These are phyloP conservation scores for Sebastes wilsoni DNA, from an alignment of 2,797 vertebrate species.

Conservation along the genomic window DNA sequence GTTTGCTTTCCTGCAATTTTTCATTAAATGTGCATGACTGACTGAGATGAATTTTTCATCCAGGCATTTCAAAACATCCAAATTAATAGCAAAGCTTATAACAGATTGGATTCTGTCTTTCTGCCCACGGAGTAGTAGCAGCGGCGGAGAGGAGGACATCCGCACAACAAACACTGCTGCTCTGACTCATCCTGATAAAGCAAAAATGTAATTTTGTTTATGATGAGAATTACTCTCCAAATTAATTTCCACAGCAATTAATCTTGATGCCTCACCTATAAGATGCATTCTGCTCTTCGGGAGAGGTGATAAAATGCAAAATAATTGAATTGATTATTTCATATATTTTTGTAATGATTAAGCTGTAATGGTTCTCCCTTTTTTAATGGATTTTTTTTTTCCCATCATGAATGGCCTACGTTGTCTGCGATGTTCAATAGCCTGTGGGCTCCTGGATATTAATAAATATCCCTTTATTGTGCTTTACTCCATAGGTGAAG, in stretches of 20 bases:
- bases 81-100: conserved; percentile 62
- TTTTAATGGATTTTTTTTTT: conserved; percentile 62
- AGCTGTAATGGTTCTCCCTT: conserved; percentile 50
- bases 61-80: conserved; percentile 57
- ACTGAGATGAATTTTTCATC: conserved; percentile 49
- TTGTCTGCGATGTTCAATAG: conserved; percentile 55
- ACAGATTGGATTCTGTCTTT: conserved; percentile 58
- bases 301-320: conserved; percentile 77
- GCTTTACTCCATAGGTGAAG: conserved; percentile 56
- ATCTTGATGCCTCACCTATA: conserved; percentile 74
- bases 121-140: conserved; percentile 15
- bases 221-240: conserved; percentile 76
- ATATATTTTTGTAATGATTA: conserved; percentile 70
- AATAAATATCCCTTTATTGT: conserved; percentile 75
- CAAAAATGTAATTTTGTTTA: conserved; percentile 75
- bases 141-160: conserved; percentile 27
- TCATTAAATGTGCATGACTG: conserved; percentile 40
- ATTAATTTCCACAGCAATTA: conserved; percentile 80
- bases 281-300: conserved; percentile 63
- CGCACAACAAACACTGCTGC: conserved; percentile 44
- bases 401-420: conserved; percentile 51
- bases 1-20: conserved; percentile 42
- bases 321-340: conserved; percentile 78
- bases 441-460: conserved; percentile 51
- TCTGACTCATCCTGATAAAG: conserved; percentile 75